These are phyloP conservation scores for Pseudochirops corinnae DNA, from an alignment of 2,797 vertebrate genomes.

Conservation along the genomic window DNA sequence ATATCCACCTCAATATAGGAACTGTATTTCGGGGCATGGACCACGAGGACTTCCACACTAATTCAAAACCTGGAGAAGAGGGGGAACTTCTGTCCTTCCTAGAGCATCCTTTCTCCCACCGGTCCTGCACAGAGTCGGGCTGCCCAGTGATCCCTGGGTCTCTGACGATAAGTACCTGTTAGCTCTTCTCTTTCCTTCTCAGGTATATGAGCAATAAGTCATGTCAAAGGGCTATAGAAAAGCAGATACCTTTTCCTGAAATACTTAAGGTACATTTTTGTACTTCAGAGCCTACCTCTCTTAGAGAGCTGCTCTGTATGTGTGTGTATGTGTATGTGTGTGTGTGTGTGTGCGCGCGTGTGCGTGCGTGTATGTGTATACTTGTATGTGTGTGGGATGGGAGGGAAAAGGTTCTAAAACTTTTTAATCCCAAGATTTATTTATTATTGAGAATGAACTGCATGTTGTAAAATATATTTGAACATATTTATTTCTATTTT, in stretches of 20 bases:
- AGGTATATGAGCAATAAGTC: conserved; percentile 7
- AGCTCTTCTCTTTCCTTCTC: conserved; percentile 4
- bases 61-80: background rate
- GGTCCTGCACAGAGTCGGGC: background rate
- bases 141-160: background rate
- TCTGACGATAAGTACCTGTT: background rate
- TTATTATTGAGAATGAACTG: background rate
- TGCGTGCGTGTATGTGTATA: background rate
- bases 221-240: background rate
- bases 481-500: conserved; percentile 11
- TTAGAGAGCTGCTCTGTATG: background rate
- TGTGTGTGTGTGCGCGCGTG: background rate
- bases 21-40: background rate
- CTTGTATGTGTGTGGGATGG: background rate
- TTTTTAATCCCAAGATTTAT: background rate
- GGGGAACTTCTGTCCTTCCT: background rate
- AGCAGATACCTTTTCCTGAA: background rate
- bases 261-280: background rate
- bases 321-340: background rate
- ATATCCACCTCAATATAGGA: background rate
- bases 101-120: background rate
- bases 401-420: background rate
- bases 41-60: conserved; percentile 4
- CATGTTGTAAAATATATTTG: conserved; percentile 1
- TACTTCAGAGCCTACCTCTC: background rate